Percentiles rank a stretch among this genome's conserved stretches.
phyloP scores from a whole-genome alignment of 2,113 vertebrate species.

The Microcebus jonahi region DNA sequence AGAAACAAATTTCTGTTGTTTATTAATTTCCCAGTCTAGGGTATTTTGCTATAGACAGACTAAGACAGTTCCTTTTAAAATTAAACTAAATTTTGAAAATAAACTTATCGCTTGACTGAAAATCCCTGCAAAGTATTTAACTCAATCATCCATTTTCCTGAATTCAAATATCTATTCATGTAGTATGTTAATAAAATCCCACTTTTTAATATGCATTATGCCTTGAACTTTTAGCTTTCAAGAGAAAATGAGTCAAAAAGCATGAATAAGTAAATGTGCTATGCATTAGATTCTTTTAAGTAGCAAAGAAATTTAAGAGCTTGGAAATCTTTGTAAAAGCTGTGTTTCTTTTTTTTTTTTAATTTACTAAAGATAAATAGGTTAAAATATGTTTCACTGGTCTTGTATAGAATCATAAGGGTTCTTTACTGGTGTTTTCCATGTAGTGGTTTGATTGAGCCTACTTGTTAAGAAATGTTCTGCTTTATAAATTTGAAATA shows the following conservation, averaged over 20 bases:
- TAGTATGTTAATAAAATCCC: not conserved
- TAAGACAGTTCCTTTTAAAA: not conserved
- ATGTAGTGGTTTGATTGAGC: not conserved
- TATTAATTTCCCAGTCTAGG: not conserved
- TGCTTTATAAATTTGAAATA: conserved; percentile 35
- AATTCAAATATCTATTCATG: not conserved
- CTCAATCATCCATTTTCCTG: not conserved
- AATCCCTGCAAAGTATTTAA: not conserved
- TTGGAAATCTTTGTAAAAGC: not conserved
- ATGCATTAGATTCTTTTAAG: not conserved
- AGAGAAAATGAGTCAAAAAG: not conserved
- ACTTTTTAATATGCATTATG: not conserved
- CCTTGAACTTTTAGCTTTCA: not conserved
- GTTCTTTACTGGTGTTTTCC: not conserved
- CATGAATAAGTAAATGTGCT: not conserved
- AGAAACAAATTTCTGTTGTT: too few species aligned
- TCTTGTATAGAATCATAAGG: not conserved
- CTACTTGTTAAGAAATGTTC: not conserved
- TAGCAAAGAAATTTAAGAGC: not conserved
- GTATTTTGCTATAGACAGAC: not conserved
- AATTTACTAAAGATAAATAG: not conserved
- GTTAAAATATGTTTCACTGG: not conserved
- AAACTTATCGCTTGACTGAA: not conserved
- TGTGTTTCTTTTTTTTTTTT: not conserved
- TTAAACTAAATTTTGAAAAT: not conserved